phyloP scores from a whole-genome alignment of 1,140 invertebrate species.

The Lepidurus apus region DNA sequence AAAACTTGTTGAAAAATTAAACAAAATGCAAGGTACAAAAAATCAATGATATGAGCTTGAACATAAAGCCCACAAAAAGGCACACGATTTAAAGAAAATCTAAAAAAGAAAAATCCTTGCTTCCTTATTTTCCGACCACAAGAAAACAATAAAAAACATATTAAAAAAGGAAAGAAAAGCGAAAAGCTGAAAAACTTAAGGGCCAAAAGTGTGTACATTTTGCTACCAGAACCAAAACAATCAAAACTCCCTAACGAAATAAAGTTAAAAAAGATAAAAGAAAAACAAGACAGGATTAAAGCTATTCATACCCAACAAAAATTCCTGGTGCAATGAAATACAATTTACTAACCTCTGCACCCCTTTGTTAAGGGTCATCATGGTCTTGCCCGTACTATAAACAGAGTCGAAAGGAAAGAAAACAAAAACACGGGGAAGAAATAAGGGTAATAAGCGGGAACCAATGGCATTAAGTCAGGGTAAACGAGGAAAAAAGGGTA shows the following conservation, averaged over 20 bases:
- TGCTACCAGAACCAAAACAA: slow-evolving; percentile 32
- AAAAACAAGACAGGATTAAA: slow-evolving; percentile 37
- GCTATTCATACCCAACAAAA: neutral
- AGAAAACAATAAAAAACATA: slow-evolving; percentile 28
- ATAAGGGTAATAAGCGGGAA: slow-evolving; percentile 34
- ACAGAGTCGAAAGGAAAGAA: slow-evolving; percentile 39
- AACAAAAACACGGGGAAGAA: slow-evolving; percentile 36
- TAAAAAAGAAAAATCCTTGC: slow-evolving; percentile 29
- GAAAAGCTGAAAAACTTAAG: slow-evolving; percentile 29
- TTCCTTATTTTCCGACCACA: too few relatives aligned
- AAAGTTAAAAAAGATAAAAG: slow-evolving; percentile 36
- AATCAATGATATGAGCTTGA: slow-evolving; percentile 25
- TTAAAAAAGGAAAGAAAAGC: slow-evolving; percentile 34
- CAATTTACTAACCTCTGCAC: slow-evolving; percentile 69
- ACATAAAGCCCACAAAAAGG: slow-evolving; percentile 23
- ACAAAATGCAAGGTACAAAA: neutral
- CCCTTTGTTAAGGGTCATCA: slow-evolving; percentile 83
- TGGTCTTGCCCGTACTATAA: slow-evolving; percentile 67
- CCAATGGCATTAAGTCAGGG: slow-evolving; percentile 16
- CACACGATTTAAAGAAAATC: slow-evolving; percentile 34
- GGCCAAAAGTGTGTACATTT: slow-evolving; percentile 16
- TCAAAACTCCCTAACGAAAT: slow-evolving; percentile 33
- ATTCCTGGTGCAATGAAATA: slow-evolving; percentile 20
- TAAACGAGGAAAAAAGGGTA: slow-evolving; percentile 13
- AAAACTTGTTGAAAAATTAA: slow-evolving; percentile 32